Base-by-base conservation (phyloP, 2,888 invertebrate species). In the Melolontha melolontha region DNA sequence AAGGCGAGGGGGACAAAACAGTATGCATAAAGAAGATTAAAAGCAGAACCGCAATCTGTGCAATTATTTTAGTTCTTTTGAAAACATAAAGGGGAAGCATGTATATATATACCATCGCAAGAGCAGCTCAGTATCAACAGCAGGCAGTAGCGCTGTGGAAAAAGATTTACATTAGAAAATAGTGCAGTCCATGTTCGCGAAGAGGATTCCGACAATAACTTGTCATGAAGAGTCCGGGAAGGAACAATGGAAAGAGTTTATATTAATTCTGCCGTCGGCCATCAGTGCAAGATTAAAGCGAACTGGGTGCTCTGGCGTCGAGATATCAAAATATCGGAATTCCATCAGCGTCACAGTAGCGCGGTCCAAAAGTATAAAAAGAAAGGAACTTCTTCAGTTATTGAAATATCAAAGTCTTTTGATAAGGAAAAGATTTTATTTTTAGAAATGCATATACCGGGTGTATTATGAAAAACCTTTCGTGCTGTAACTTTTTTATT, bases 221-320 rank as follows among this genome's bases (percentile, higher is more conserved):
- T 57, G 42, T 57, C 57, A 44, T 57, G 42, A 29, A 29, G 34
- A 34, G 57, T 57, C 57, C 57, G 27, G 11, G 34, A 34, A 34
- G 42, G 44, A 57, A 57, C 57, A 57, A 57, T 57, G 57, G 57
- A 29, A 66, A 68, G 69, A 64, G 70, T 69, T 71, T 70, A 70
- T 72, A 73, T 73, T 73, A 73, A 73, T 70, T 70, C 67, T 39
- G 72, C 73, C 69, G 55, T 22, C 40, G 71, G 73, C 67, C 67
- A 72, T 72, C 69, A 67, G 64, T 67, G 65, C 70, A 64, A 72
- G 72, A 73, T 73, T 73, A 73, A 73, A 73, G 72, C 55, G 54
- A 66, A 59, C 62, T 29, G 12, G 42, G 10, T 40, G 52, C 54
- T 59, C 57, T 49, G 55, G 57, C 41, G 41, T 42, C 10, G 29